Conservation (phyloP, 2,888 invertebrate species). For the Rugalucina vietnamica region DNA sequence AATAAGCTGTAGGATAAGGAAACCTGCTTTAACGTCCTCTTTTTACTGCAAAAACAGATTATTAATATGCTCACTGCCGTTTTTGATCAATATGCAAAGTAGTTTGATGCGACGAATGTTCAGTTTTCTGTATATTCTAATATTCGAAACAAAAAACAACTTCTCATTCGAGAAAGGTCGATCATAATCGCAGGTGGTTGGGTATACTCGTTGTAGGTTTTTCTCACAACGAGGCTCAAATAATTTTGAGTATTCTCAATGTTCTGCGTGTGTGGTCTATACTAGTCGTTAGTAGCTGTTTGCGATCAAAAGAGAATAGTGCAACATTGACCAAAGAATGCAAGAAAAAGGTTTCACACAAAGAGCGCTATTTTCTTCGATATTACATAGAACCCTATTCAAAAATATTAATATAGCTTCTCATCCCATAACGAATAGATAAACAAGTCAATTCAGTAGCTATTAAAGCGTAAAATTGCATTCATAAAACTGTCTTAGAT, state of each 20-base stretch:
- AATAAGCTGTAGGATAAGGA: no score
- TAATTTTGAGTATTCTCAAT: neutral
- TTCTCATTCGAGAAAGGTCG: no score
- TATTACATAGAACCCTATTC: neutral
- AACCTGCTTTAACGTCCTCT: no score
- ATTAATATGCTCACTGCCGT: no score
- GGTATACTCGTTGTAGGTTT: no score
- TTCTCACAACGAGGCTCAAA: neutral
- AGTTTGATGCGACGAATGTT: no score
- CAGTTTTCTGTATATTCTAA: no score
- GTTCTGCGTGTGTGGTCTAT: neutral
- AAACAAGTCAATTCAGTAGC: constrained; percentile 2
- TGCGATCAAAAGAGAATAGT: neutral
- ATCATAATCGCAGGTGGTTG: no score
- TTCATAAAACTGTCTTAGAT: constrained; percentile 20
- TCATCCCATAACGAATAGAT: constrained; percentile 9
- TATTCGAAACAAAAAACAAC: no score
- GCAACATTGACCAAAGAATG: neutral
- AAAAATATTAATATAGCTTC: constrained; percentile 9
- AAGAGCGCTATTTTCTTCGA: neutral
- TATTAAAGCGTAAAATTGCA: constrained; percentile 2
- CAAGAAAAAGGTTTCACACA: neutral
- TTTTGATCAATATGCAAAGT: no score
- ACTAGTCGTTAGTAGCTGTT: neutral
- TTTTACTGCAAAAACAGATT: no score